Conservation (phyloP, 2,797 vertebrate species). For the Sebastiscus tertius region DNA sequence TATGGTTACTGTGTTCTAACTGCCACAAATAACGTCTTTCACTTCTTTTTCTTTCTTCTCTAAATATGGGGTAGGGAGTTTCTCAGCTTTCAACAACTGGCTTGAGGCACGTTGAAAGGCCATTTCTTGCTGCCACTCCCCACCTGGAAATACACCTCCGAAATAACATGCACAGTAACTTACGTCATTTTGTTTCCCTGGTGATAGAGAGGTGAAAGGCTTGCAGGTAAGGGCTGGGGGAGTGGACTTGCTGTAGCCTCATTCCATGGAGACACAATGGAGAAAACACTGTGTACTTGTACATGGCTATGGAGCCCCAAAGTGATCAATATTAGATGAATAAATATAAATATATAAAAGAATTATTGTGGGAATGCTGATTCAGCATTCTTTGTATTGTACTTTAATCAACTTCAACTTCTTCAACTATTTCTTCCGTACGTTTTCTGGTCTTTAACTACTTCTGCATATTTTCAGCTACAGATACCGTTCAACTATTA, state of each 20-base stretch:
- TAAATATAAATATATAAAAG: background rate
- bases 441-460: no score
- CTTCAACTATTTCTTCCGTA: no score
- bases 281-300: background rate
- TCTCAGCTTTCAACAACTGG: slow-evolving; percentile 54
- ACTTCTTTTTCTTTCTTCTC: slow-evolving; percentile 40
- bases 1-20: slow-evolving; percentile 23
- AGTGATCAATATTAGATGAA: background rate
- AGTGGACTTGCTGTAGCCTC: background rate
- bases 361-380: no score
- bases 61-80: slow-evolving; percentile 63
- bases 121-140: slow-evolving; percentile 44
- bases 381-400: no score
- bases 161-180: slow-evolving; percentile 22
- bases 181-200: slow-evolving; percentile 16
- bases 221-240: background rate
- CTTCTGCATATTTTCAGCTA: no score
- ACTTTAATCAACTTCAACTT: no score
- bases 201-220: slow-evolving; percentile 18
- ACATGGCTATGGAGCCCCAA: background rate
- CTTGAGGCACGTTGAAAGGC: slow-evolving; percentile 50
- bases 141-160: slow-evolving; percentile 38
- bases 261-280: background rate
- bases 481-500: no score
- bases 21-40: slow-evolving; percentile 34